Evolutionary conservation across 1,140 invertebrate genomes (phyloP).

Genomic region (Aculops lycopersici): DNA sequence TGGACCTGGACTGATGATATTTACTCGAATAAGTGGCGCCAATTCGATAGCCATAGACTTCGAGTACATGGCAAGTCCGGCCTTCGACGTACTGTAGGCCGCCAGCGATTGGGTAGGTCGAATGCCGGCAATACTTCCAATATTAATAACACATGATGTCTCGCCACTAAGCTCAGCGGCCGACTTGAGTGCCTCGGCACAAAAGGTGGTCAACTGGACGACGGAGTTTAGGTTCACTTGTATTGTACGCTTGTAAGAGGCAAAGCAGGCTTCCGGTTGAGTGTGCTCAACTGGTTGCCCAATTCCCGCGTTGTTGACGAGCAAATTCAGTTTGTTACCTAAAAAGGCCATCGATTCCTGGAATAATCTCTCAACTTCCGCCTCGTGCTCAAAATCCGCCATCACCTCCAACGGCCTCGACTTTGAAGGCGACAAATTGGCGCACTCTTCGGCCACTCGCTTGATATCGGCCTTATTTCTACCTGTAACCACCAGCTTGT

Average conservation of each 20-base stretch:
- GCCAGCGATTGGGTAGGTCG: neutral
- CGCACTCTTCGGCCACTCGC: conserved; percentile 2
- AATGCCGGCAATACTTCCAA: neutral
- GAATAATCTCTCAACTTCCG: conserved; percentile 12
- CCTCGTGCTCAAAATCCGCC: conserved; percentile 11
- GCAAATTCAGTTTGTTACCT: conserved; percentile 34
- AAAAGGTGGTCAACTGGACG: neutral
- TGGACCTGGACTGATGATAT: neutral
- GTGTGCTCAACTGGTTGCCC: neutral
- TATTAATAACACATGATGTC: no score
- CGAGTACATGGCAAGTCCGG: neutral
- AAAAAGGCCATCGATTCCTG: conserved; percentile 19
- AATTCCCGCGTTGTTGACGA: conserved; percentile 41
- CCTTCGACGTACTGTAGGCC: neutral
- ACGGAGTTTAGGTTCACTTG: conserved; percentile 14
- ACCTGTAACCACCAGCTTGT: conserved; percentile 1
- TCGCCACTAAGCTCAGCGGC: no score
- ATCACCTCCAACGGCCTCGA: conserved; percentile 3
- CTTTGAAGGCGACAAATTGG: conserved; percentile 3
- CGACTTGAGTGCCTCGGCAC: neutral
- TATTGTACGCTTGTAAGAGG: neutral
- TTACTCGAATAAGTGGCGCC: neutral
- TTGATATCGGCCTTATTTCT: conserved; percentile 1
- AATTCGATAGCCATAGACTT: neutral
- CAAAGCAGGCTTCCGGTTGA: neutral